These are phyloP conservation scores for Phalanger gymnotis DNA, from an alignment of 2,797 vertebrate genomes.

Conservation along the genomic window DNA sequence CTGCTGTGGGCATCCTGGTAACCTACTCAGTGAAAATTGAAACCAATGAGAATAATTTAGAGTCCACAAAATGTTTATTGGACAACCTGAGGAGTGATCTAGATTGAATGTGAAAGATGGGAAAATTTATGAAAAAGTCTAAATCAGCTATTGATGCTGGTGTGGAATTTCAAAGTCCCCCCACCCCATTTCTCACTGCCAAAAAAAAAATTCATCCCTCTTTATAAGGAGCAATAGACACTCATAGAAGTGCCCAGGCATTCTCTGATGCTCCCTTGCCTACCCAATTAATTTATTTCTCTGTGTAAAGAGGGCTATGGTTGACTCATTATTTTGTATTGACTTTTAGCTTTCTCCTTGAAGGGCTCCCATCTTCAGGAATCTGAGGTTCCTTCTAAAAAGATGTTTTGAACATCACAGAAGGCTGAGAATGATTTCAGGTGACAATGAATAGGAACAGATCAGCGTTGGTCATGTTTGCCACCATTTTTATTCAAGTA, in stretches of 20 bases:
- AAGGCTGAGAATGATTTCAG: background rate
- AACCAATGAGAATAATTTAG: constrained; percentile 87
- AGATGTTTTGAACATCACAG: background rate
- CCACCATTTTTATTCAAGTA: background rate
- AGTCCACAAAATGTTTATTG: constrained; percentile 86
- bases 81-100: constrained; percentile 87
- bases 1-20: constrained; percentile 86
- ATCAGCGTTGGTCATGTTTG: constrained; percentile 23
- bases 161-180: constrained; percentile 57
- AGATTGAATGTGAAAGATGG: constrained; percentile 85
- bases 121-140: constrained; percentile 83
- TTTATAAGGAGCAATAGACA: constrained; percentile 65
- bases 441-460: constrained; percentile 53
- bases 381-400: background rate
- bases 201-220: constrained; percentile 51
- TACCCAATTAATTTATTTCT: constrained; percentile 56
- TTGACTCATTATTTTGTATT: constrained; percentile 48
- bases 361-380: background rate
- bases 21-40: constrained; percentile 90
- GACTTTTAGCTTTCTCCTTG: constrained; percentile 27
- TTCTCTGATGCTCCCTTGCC: background rate
- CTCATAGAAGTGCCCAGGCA: constrained; percentile 41
- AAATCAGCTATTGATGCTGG: constrained; percentile 60
- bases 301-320: background rate
- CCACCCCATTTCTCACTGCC: constrained; percentile 79